These are phyloP conservation scores for Chloroceryle amazona DNA, from an alignment of 2,797 vertebrate species.

Conservation along the genomic window DNA sequence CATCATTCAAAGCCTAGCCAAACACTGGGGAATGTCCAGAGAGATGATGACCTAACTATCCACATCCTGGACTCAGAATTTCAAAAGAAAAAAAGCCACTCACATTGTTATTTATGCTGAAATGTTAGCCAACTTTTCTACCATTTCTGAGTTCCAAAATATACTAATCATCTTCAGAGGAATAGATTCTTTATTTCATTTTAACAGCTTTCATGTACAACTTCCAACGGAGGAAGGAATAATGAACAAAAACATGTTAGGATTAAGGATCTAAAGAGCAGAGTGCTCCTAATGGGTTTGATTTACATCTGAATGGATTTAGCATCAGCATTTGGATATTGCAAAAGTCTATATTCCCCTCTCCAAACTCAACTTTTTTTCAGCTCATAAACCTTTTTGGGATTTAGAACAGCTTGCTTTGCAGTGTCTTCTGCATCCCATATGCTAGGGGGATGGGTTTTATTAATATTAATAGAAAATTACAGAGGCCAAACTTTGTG, in stretches of 20 bases:
- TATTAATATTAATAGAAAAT: conserved; percentile 22
- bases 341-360: not conserved
- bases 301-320: conserved; percentile 58
- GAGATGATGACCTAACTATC: conserved; percentile 28
- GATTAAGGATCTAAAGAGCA: not conserved
- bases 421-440: conserved; percentile 60
- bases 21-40: not conserved
- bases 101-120: conserved; percentile 34
- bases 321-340: conserved; percentile 47
- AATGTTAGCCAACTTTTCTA: not conserved
- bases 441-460: conserved; percentile 9
- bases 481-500: not conserved
- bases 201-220: conserved; percentile 19
- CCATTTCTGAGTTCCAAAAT: conserved; percentile 38
- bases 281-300: conserved; percentile 1
- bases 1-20: conserved; percentile 7
- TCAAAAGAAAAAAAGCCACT: not conserved
- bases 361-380: conserved; percentile 63
- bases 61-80: conserved; percentile 24
- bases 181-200: conserved; percentile 19
- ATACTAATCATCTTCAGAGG: not conserved
- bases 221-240: not conserved
- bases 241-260: not conserved
- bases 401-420: conserved; percentile 57
- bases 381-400: conserved; percentile 60